Evolutionary conservation across 2,797 vertebrate genomes (phyloP), one percentile per base, ranked within the genome.

Genomic region (Dromococcyx pavoninus): DNA sequence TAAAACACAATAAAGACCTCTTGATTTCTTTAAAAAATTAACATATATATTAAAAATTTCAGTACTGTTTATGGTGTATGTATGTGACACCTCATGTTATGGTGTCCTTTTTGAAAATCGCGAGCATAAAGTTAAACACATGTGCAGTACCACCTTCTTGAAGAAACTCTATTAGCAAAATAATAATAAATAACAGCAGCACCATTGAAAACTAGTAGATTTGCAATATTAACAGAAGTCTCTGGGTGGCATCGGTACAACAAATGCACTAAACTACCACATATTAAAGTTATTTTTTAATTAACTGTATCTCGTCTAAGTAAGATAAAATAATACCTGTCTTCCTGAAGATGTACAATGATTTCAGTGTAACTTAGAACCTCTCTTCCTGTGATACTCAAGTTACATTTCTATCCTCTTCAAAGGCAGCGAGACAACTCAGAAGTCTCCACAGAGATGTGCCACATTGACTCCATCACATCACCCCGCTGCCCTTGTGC

Each of bases 401-500:
- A 48, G n/a, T 83, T 88, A 88, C 66, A n/a, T 39, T 19, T 28
- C 35, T 41, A 4, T 27, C 46, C 51, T 54, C 56, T 73, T 79
- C 70, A 93, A 91, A 94, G 82, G 51, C 72, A 80, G 35, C 0
- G 1, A 72, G 24, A 60, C 23, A 17, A 5, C 39, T 23, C 79
- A 66, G 54, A 81, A 84, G 24, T 24, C 17, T 72, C 54, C 1
- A 0, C 44, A 37, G 44, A 21, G 78, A 80, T 23, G 22, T 57
- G 62, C 43, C 53, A 69, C 0, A 0, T 3, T 96, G 97, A 95
- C 97, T 96, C 37, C 2, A 60, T 54, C 90, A 86, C 94, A 46
- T 41, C 88, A 86, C 79, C 94, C 91, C 35, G 3, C 84, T 89
- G 89, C 96, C 94, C 76, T 94, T 94, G 94, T 96, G 95, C 97